Base-by-base conservation (phyloP, 1,140 invertebrate species). In the Drosophila paulistorum region DNA sequence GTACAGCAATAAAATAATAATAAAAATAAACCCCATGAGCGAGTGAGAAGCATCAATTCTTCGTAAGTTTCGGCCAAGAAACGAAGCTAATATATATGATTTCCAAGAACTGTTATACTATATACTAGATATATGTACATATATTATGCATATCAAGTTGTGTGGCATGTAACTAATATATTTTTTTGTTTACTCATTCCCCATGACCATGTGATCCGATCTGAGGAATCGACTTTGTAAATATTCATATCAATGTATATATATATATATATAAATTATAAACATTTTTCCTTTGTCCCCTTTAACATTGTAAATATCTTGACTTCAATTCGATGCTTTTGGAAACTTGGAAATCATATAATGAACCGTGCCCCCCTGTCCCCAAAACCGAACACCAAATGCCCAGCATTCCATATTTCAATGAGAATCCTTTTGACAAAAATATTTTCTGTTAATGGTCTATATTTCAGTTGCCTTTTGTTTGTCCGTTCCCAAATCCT, bases 321-420 rank as follows among this genome's bases (percentile, higher is more conserved):
- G 54, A 61, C 7, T 57, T 45, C 55, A 65, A 67, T 71, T 61
- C 74, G 54, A 61, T 74, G 65, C 68, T 78, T 74, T 71, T 57
- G 73, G 54, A 61, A 76, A 71, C 68, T 78, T 78, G 76, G 76
- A 78, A 78, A 78, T 78, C 69, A 69, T 78, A 78, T 76, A 58
- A 20, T 9, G 5, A 30, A 30, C 30, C 30, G 30, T 30, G 30
- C 30, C 30, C 30, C 30, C 45, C 4, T 11, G 3, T 20, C 2
- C 14, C 14, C 45, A 11, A 11, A 3, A 3, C 45, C 45, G 10
- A 48, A 20, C 51, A 76, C 74, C 74, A 60, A 63, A 78, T 51
- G 75, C 69, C 75, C 75, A 14, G 13, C 37, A 78, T 67, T 67
- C 74, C 76, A 78, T 51, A 51, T 72, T 78, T 78, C 75, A 60